Evolutionary conservation across 2,888 invertebrate genomes (phyloP).

Genomic region (Euclidia mi): DNA sequence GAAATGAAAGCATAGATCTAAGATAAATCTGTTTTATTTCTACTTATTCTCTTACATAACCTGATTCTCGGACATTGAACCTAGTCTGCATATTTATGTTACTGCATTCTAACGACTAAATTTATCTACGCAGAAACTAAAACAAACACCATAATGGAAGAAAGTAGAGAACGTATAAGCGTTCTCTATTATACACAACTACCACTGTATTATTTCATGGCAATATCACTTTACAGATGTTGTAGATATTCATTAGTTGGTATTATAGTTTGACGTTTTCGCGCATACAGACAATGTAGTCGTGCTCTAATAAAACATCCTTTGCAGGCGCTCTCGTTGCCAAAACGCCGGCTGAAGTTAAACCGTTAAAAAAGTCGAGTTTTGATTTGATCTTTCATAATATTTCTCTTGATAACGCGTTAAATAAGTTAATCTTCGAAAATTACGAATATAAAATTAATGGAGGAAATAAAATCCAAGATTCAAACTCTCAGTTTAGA

Average conservation of each 20-base stretch:
- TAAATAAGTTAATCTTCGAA: constrained; percentile 11
- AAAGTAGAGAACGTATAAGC: too few relatives aligned
- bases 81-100: neutral
- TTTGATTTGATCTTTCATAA: constrained; percentile 7
- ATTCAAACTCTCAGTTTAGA: constrained; percentile 11
- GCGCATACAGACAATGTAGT: too few relatives aligned
- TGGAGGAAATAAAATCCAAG: constrained; percentile 14
- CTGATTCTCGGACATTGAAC: constrained; percentile 26
- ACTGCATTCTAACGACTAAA: neutral
- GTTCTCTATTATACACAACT: too few relatives aligned
- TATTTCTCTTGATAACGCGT: constrained; percentile 3
- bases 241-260: too few relatives aligned
- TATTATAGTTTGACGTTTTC: too few relatives aligned
- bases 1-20: constrained; percentile 31
- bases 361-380: constrained; percentile 2
- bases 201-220: too few relatives aligned
- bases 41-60: constrained; percentile 29
- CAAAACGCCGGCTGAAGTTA: neutral
- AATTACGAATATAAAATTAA: constrained; percentile 15
- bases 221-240: too few relatives aligned
- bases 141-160: too few relatives aligned
- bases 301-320: too few relatives aligned
- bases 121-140: too few relatives aligned
- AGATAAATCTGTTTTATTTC: constrained; percentile 34
- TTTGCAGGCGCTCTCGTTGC: neutral